Evolutionary conservation across 1,140 invertebrate genomes (phyloP), one percentile per base, ranked within the genome.

Genomic region (Monochamus saltuarius): DNA sequence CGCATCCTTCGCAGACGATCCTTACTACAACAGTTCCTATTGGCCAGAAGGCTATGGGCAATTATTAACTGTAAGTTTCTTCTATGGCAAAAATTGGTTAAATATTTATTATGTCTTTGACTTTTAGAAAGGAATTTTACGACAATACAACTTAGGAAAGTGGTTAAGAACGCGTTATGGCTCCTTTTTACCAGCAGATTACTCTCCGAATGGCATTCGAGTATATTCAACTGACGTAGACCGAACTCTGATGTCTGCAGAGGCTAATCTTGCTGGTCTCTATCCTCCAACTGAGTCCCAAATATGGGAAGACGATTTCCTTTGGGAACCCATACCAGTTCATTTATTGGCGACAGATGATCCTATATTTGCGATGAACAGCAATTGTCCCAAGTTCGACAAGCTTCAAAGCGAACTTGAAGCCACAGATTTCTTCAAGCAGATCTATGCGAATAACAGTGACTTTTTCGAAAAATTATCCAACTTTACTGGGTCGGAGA

Each of bases 321-420:
- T 77, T 9, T 97, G 94, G 94, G 91, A 94, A 74, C 93, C 94
- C 0, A 89, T 96, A 67, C 91, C 94, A 0, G 82, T 96, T 10
- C 91, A 94, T 65, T 65, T 81, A 19, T 86, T 89, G 0, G 79
- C 85, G 68, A 62, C 77, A 6, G 60, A 82, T 11, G 91, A 94
- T 80, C 67, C 83, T 61, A 73, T 92, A 9, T 35, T 72, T n/a
- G 57, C 61, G 8, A 71, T 71, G 71, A 84, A 87, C 69, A 84
- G 83, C 57, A 75, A 78, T 16, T 92, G 90, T 72, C 78, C 82
- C 0, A 79, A 78, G 43, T 91, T 50, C 22, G 11, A 50, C 4
- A 35, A 35, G 16, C 16, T 50, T 13, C 11, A 50, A 13, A 1
- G 34, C 2, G 10, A 35, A 22, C 22, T 34, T 11, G 2, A 14